Conservation (phyloP, 2,888 invertebrate genomes). For the Stratiomys singularior region DNA sequence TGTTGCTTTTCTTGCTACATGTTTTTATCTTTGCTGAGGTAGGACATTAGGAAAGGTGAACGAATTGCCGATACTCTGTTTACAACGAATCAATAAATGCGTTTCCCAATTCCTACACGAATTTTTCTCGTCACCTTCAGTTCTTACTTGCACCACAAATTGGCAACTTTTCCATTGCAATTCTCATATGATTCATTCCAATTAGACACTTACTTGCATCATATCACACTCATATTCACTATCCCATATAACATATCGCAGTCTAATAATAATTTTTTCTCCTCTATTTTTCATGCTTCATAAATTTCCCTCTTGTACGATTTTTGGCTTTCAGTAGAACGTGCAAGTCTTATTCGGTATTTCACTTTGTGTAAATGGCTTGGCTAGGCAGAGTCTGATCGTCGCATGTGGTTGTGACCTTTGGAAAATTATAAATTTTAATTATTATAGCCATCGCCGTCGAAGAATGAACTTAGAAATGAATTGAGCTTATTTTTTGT, state of each 20-base stretch:
- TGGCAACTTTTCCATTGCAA: background rate
- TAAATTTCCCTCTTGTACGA: conserved; percentile 9
- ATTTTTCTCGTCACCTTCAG: background rate
- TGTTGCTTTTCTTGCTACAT: no score
- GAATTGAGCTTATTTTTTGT: no score
- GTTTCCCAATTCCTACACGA: no score
- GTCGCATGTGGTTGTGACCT: conserved; percentile 17
- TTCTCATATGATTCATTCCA: conserved; percentile 15
- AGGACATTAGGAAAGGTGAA: no score
- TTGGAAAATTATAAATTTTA: conserved; percentile 29
- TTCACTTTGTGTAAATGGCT: conserved; percentile 1
- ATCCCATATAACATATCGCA: background rate
- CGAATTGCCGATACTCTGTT: no score
- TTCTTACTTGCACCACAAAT: background rate
- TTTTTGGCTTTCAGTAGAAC: background rate
- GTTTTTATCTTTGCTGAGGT: no score
- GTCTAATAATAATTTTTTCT: background rate
- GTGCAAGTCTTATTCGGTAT: background rate
- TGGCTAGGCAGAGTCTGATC: background rate
- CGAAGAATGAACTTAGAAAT: background rate
- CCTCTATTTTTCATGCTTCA: conserved; percentile 16
- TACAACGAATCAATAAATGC: no score
- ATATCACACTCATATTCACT: background rate
- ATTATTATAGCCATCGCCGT: conserved; percentile 11
- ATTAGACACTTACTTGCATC: background rate